A percentile compares a stretch with the other conserved stretches of the same genome.
phyloP scores from a whole-genome alignment of 1,140 invertebrate genomes.

The Drosophila littoralis region DNA sequence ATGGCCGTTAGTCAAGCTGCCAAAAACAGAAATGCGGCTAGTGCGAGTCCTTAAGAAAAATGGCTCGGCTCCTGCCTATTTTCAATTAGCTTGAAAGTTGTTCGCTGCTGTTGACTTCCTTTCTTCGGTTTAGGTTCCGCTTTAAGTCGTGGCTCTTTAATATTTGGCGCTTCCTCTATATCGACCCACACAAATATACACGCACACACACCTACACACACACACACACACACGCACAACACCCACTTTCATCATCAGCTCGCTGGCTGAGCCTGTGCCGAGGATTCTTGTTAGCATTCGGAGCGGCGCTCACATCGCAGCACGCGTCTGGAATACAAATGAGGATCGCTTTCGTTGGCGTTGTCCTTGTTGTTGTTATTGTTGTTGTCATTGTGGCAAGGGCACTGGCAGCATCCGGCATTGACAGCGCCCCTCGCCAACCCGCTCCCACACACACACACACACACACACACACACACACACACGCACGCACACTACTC shows the following conservation, averaged over 20 bases:
- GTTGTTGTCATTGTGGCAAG: conserved; percentile 27
- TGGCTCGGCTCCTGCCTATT: conserved; percentile 59
- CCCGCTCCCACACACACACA: conserved; percentile 4
- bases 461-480: conserved; percentile 33
- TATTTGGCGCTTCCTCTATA: conserved; percentile 55
- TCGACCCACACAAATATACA: conserved; percentile 58
- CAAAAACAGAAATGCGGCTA: conserved; percentile 43
- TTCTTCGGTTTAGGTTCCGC: neutral
- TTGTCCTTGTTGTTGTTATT: conserved; percentile 31
- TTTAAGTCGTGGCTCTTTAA: conserved; percentile 68
- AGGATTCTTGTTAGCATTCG: conserved; percentile 72
- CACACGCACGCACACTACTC: conserved; percentile 7
- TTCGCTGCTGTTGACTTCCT: neutral
- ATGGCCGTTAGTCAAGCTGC: conserved; percentile 47
- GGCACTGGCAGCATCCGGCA: conserved; percentile 68
- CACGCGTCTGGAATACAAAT: conserved; percentile 83
- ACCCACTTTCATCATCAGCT: conserved; percentile 75
- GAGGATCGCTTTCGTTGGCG: conserved; percentile 80
- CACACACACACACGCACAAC: conserved; percentile 10
- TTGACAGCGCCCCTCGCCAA: conserved; percentile 58
- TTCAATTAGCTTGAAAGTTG: conserved; percentile 64
- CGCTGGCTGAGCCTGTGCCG: conserved; percentile 21
- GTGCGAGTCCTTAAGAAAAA: conserved; percentile 47
- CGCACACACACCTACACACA: conserved; percentile 18
- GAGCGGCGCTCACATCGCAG: conserved; percentile 60